These are phyloP conservation scores for Arctocebus calabarensis DNA, from an alignment of 2,797 vertebrate species.

Conservation along the genomic window DNA sequence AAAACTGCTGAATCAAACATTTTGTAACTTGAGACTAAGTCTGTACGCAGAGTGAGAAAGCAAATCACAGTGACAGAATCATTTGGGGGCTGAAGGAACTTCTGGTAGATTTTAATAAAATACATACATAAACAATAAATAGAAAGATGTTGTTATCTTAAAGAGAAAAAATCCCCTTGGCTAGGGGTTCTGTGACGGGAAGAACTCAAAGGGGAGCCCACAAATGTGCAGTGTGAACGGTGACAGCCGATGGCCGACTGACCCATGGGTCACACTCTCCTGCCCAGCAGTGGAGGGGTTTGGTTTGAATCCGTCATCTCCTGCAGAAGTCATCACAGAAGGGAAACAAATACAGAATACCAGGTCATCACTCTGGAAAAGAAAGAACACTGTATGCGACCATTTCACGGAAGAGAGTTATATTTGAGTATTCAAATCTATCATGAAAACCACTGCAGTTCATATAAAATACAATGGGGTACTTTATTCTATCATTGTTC, in stretches of 20 bases:
- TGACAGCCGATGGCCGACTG: rapidly evolving
- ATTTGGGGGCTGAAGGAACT: not conserved
- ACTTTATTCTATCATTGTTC: not conserved
- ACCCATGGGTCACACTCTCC: rapidly evolving
- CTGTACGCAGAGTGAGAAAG: not conserved
- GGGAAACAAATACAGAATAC: not conserved
- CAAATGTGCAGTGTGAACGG: rapidly evolving
- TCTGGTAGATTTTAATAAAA: not conserved
- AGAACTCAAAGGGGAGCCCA: rapidly evolving
- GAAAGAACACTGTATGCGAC: no score
- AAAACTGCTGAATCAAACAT: not conserved
- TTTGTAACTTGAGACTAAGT: not conserved
- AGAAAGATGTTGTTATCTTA: not conserved
- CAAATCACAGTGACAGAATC: rapidly evolving
- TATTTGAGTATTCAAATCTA: not conserved
- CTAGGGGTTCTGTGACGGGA: not conserved
- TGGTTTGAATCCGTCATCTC: rapidly evolving
- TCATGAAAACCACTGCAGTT: not conserved
- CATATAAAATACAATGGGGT: rapidly evolving
- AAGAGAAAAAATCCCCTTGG: not conserved
- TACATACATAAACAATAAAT: no score
- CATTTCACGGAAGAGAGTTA: not conserved
- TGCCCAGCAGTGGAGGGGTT: rapidly evolving
- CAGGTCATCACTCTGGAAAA: not conserved
- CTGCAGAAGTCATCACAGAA: not conserved